Evolutionary conservation across 2,888 invertebrate species (phyloP), one percentile per base, ranked within the genome.

Genomic region (Lycia hirtaria): DNA sequence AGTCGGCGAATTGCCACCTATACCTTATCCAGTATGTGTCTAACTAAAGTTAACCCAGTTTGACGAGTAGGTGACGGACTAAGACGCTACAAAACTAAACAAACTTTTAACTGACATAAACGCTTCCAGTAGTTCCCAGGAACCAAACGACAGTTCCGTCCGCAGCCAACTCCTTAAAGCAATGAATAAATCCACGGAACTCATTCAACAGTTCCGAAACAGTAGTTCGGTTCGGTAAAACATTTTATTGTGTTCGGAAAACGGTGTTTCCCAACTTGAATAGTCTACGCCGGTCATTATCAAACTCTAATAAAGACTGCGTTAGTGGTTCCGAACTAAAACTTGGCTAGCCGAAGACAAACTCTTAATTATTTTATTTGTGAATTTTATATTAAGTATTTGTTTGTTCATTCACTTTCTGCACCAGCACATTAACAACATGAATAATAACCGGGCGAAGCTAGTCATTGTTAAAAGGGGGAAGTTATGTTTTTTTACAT

Each of bases 201-300:
- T 66, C 56, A 60, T 68, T 63, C 56, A 66, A 67, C 60, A 67
- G 63, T 71, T 68, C 62, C 50, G 45, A 56, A 74, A 74, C 74
- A 67, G 64, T 72, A 72, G 62, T 70, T 67, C 55, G 55, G 62
- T 51, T 62, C 53, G 53, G 60, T 65, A 69, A 71, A 69, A 71
- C 58, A 64, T 70, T 72, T 73, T 72, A 71, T 73, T 60, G 65
- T 58, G 32, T 62, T 65, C 50, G 50, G 54, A 24, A 69, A 69
- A 69, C 64, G 65, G 54, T 63, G 61, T 55, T 60, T 49, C 52
- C 53, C 50, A 56, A 71, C 55, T 65, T 47, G 56, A 70, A 65
- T 60, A 58, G 56, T 28, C 58, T 60, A 65, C 54, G 56, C 56
- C 52, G 57, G 60, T 60, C 62, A 67, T 67, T 69, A 71, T 60